A percentile compares a stretch with the other conserved stretches of the same genome.
Evolutionary conservation across 2,888 invertebrate genomes (phyloP).

Genomic region (Labia minor): DNA sequence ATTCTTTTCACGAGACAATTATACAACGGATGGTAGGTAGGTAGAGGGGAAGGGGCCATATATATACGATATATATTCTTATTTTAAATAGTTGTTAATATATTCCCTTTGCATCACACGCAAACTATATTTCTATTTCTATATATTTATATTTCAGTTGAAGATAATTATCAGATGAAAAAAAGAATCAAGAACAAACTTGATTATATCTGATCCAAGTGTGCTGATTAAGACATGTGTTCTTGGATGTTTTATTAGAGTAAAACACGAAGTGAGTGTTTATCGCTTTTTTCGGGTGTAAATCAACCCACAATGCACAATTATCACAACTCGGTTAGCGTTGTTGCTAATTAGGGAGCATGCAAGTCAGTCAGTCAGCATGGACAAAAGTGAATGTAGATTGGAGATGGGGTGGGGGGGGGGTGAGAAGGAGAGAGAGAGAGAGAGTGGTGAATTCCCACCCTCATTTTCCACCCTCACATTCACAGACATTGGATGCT

Average conservation of each 20-base stretch:
- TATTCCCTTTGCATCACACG: background rate
- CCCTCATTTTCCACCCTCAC: too few species aligned
- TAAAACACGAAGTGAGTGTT: background rate
- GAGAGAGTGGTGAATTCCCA: too few species aligned
- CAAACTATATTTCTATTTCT: background rate
- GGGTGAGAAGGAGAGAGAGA: too few species aligned
- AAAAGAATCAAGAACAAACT: background rate
- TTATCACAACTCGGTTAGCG: background rate
- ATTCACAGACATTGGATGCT: too few species aligned
- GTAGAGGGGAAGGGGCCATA: too few species aligned
- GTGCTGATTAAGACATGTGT: conserved; percentile 13
- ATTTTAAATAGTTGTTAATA: background rate
- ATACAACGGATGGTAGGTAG: too few species aligned
- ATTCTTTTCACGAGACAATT: background rate
- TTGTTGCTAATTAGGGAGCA: background rate
- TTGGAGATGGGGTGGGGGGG: too few species aligned
- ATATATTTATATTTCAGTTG: background rate
- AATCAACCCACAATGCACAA: background rate
- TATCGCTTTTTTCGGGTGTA: background rate
- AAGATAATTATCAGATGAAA: background rate
- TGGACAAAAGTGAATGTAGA: too few species aligned
- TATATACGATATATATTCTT: background rate
- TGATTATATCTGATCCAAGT: background rate
- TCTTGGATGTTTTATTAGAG: background rate
- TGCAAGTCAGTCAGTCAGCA: background rate